phyloP scores from a whole-genome alignment of 1,140 invertebrate genomes.

The Periplaneta americana region DNA sequence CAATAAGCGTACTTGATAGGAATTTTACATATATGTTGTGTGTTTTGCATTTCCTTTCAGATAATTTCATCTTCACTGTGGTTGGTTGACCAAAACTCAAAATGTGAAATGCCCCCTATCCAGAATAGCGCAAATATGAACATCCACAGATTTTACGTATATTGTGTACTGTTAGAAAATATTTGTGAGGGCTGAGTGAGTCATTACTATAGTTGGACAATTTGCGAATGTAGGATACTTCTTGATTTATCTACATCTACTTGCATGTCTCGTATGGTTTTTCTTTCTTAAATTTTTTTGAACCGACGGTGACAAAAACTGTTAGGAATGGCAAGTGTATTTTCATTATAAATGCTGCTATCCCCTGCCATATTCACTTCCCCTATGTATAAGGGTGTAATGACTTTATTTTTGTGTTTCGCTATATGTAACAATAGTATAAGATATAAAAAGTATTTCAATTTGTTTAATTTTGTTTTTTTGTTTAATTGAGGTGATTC shows the following conservation, averaged over 20 bases:
- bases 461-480: background rate
- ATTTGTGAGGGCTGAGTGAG: background rate
- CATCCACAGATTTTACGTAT: background rate
- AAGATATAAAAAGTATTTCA: background rate
- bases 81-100: slow-evolving; percentile 1
- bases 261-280: background rate
- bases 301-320: background rate
- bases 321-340: background rate
- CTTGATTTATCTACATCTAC: background rate
- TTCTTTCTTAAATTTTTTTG: background rate
- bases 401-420: background rate
- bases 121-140: background rate
- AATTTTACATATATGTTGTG: slow-evolving; percentile 14
- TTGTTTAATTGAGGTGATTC: background rate
- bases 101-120: background rate
- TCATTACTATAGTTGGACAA: background rate
- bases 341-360: background rate
- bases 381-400: background rate
- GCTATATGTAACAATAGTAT: background rate
- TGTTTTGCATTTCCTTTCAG: slow-evolving; percentile 18
- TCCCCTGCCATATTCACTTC: background rate
- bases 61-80: slow-evolving; percentile 15
- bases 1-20: background rate
- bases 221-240: background rate
- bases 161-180: background rate